phyloP scores from a whole-genome alignment of 2,113 vertebrate genomes.

The Apteryx owenii region DNA sequence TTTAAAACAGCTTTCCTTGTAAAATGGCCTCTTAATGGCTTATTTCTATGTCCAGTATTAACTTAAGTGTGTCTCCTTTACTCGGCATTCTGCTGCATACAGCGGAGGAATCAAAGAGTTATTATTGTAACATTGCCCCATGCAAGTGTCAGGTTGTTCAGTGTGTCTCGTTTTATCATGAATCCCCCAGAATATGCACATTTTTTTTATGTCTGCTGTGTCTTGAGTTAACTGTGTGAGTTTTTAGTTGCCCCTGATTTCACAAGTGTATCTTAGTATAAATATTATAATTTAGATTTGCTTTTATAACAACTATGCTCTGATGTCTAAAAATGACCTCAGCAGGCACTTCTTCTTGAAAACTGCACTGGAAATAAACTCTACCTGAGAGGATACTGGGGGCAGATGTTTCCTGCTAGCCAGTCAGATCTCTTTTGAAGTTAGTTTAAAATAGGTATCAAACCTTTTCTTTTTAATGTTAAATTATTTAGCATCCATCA shows the following conservation, averaged over 20 bases:
- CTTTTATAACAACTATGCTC: background rate
- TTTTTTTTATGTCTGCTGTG: background rate
- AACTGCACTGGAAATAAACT: background rate
- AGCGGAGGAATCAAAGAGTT: background rate
- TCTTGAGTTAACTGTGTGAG: background rate
- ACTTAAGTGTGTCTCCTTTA: slow-evolving; percentile 46
- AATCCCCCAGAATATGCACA: background rate
- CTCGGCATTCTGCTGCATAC: background rate
- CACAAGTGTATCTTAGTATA: background rate
- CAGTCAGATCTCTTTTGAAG: background rate
- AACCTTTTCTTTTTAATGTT: background rate
- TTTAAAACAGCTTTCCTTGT: slow-evolving; percentile 38
- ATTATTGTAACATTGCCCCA: background rate
- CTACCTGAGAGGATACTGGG: background rate
- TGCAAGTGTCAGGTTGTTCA: background rate
- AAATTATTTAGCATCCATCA: slow-evolving; percentile 33
- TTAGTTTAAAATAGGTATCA: slow-evolving; percentile 27
- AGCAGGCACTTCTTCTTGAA: background rate
- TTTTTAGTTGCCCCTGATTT: slow-evolving; percentile 23
- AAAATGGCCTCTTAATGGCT: slow-evolving; percentile 6
- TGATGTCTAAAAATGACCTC: background rate
- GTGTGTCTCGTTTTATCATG: background rate
- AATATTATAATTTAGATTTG: background rate
- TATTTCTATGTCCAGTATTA: slow-evolving; percentile 47
- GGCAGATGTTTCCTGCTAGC: background rate